Evolutionary conservation across 2,113 vertebrate genomes (phyloP).

Genomic region (Lepidothrix coronata): DNA sequence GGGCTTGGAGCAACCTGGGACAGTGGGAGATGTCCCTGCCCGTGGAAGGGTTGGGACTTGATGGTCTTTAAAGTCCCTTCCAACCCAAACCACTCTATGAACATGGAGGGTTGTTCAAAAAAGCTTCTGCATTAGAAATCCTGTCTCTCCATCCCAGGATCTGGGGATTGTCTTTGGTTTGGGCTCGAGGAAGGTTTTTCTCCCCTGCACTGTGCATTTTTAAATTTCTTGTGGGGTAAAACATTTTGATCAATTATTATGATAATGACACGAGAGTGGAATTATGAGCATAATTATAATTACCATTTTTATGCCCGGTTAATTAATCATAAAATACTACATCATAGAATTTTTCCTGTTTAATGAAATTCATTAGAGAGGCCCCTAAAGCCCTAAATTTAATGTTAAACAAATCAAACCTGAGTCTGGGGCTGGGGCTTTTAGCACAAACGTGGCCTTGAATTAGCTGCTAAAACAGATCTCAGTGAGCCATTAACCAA

Average conservation of each 20-base stretch:
- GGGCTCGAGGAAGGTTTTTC: background rate
- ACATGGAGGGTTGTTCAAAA: background rate
- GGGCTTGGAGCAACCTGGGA: background rate
- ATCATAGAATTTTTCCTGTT: slow-evolving; percentile 56
- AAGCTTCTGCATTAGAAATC: background rate
- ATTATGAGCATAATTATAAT: slow-evolving; percentile 73
- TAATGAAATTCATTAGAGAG: slow-evolving; percentile 67
- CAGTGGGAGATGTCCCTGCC: background rate
- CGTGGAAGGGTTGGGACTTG: background rate
- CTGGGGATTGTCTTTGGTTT: background rate
- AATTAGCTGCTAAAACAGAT: background rate
- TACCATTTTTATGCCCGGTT: slow-evolving; percentile 67
- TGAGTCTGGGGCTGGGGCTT: background rate
- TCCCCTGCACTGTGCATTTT: background rate
- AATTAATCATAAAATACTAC: slow-evolving; percentile 74
- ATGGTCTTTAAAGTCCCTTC: background rate
- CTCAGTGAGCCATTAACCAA: background rate
- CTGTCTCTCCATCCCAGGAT: background rate
- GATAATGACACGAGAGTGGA: slow-evolving; percentile 49
- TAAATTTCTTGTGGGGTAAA: slow-evolving; percentile 44
- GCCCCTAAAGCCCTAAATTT: slow-evolving; percentile 53
- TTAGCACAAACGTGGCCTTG: slow-evolving; percentile 26
- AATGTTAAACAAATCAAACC: slow-evolving; percentile 65
- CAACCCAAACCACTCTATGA: background rate
- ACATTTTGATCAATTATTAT: slow-evolving; percentile 66